Evolutionary conservation across 2,888 invertebrate genomes (phyloP).

Genomic region (Nineta flava): DNA sequence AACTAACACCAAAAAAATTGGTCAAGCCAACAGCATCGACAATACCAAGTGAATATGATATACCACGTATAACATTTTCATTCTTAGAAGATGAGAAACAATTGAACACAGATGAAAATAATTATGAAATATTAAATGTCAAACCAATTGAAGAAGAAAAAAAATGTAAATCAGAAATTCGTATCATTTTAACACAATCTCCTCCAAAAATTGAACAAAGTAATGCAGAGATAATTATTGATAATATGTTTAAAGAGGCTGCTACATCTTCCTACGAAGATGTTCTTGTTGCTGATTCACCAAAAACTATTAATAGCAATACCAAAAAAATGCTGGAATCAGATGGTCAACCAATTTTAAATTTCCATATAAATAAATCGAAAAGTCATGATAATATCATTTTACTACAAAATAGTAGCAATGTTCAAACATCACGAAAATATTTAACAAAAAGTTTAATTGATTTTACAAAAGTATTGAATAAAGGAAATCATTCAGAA

Average conservation of each 20-base stretch:
- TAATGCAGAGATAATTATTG: background rate
- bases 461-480: background rate
- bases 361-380: background rate
- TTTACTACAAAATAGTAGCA: background rate
- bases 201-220: background rate
- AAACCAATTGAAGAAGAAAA: conserved; percentile 6
- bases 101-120: conserved; percentile 2
- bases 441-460: conserved; percentile 1
- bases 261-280: background rate
- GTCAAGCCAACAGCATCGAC: conserved; percentile 8
- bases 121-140: conserved; percentile 14
- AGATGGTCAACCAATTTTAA: background rate
- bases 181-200: background rate
- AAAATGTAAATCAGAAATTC: conserved; percentile 5
- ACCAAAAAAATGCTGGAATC: background rate
- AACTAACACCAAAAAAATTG: conserved; percentile 9
- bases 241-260: background rate
- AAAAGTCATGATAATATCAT: conserved; percentile 3
- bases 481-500: background rate
- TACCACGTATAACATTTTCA: conserved; percentile 27
- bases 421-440: background rate
- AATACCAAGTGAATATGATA: conserved; percentile 22
- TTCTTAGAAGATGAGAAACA: conserved; percentile 20
- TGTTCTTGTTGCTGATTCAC: background rate
- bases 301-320: too few relatives aligned